These are phyloP conservation scores for Drosophila lini DNA, from an alignment of 1,140 invertebrate species.

Conservation along the genomic window DNA sequence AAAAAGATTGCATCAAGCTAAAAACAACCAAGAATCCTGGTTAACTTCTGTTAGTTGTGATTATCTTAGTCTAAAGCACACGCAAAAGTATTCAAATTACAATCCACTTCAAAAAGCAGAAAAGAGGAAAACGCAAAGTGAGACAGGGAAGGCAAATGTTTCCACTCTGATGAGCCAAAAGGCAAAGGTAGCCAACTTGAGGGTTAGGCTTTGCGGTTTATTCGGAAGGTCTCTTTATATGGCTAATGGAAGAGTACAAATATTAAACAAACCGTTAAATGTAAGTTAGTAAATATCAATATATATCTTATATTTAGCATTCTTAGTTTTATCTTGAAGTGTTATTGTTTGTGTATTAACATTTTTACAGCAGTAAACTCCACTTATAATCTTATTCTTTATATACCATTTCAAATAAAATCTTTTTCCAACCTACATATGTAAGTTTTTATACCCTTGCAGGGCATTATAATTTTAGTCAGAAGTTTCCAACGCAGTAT, in stretches of 20 bases:
- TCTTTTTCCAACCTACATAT: too few species aligned
- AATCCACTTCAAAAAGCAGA: constrained; percentile 65
- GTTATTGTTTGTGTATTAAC: not conserved
- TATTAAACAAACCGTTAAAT: too few species aligned
- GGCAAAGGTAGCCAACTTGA: constrained; percentile 29
- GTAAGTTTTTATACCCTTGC: too few species aligned
- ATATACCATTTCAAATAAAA: too few species aligned
- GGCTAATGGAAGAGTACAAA: not conserved
- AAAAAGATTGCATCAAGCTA: constrained; percentile 46
- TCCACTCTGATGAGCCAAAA: constrained; percentile 40
- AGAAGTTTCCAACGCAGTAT: too few species aligned
- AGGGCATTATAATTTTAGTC: too few species aligned
- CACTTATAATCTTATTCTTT: too few species aligned
- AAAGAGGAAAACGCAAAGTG: constrained; percentile 20
- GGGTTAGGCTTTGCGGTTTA: constrained; percentile 4
- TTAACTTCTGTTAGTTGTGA: not conserved
- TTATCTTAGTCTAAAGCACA: constrained; percentile 17
- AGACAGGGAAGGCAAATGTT: constrained; percentile 48
- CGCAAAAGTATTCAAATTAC: constrained; percentile 79
- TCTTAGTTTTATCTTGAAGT: not conserved
- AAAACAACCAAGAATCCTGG: constrained; percentile 12
- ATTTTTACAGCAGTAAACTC: not conserved
- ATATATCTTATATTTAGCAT: not conserved
- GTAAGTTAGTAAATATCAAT: not conserved
- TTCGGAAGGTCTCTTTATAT: not conserved